Percentiles rank a stretch among this genome's conserved stretches.
These are phyloP conservation scores for Tupaia tana DNA, from an alignment of 2,113 vertebrate genomes.

Conservation along the genomic window DNA sequence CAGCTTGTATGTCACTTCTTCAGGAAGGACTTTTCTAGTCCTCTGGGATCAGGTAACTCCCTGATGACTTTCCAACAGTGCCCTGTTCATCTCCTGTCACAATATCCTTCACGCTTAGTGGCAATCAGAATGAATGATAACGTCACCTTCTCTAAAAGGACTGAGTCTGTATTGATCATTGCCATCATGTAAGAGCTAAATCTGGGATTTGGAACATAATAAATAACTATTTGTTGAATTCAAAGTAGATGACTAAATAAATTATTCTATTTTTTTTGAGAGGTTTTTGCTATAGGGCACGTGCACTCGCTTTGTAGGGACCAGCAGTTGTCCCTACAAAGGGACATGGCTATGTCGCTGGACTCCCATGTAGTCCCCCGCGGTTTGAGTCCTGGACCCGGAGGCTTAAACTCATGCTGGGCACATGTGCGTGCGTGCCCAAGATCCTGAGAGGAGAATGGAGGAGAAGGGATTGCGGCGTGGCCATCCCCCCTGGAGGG, in stretches of 20 bases:
- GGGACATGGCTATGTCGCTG: too few species aligned
- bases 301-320: too few species aligned
- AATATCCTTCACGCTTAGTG: background rate
- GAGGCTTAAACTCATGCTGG: too few species aligned
- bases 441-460: too few species aligned
- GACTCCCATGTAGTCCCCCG: too few species aligned
- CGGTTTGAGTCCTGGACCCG: too few species aligned
- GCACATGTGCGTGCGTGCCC: too few species aligned
- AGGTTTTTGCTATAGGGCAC: too few species aligned
- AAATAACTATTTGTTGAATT: background rate
- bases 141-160: background rate
- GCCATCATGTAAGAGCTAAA: background rate
- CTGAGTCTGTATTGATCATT: background rate
- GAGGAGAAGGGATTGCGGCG: too few species aligned
- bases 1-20: background rate
- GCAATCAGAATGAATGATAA: background rate
- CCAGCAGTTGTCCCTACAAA: too few species aligned
- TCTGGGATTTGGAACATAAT: background rate
- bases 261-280: too few species aligned
- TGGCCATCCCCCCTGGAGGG: too few species aligned
- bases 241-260: background rate
- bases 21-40: background rate
- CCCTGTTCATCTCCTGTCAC: background rate
- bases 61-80: background rate
- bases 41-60: background rate